Percentiles rank a stretch among this genome's conserved stretches.
Evolutionary conservation across 2,888 invertebrate species (phyloP).

Genomic region (Linnaemya tessellans): DNA sequence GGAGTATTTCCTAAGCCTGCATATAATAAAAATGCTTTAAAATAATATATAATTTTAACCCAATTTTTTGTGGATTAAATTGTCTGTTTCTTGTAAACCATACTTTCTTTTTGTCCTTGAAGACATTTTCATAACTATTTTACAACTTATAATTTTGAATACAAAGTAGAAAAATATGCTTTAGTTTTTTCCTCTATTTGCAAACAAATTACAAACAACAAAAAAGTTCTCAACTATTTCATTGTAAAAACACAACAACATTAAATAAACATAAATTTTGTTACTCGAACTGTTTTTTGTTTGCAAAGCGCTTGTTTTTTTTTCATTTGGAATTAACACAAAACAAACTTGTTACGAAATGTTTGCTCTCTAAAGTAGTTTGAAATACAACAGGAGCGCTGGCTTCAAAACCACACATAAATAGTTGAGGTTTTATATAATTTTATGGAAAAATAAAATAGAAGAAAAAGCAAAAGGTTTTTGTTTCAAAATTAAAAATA

Average conservation of each 20-base stretch:
- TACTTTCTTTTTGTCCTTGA: not conserved
- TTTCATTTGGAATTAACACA: not conserved
- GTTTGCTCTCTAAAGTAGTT: not conserved
- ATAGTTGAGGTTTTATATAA: constrained; percentile 30
- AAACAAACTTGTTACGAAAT: constrained; percentile 38
- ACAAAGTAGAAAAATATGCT: not conserved
- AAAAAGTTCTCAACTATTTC: constrained; percentile 15
- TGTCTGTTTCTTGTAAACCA: not conserved
- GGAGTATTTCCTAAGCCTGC: no score
- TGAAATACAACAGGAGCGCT: not conserved
- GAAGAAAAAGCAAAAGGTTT: not conserved
- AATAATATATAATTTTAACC: no score
- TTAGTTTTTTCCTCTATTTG: not conserved
- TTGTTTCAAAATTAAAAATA: not conserved
- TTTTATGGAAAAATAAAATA: not conserved
- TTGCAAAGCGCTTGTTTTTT: not conserved
- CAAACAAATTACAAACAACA: not conserved
- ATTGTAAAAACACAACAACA: not conserved
- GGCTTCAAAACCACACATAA: not conserved
- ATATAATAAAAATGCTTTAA: no score
- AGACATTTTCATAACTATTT: not conserved
- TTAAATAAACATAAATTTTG: constrained; percentile 30
- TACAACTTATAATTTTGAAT: not conserved
- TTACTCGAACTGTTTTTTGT: constrained; percentile 11
- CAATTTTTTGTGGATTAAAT: no score